Conservation (phyloP, 1,140 invertebrate species). For the Helicorthomorpha holstii region DNA sequence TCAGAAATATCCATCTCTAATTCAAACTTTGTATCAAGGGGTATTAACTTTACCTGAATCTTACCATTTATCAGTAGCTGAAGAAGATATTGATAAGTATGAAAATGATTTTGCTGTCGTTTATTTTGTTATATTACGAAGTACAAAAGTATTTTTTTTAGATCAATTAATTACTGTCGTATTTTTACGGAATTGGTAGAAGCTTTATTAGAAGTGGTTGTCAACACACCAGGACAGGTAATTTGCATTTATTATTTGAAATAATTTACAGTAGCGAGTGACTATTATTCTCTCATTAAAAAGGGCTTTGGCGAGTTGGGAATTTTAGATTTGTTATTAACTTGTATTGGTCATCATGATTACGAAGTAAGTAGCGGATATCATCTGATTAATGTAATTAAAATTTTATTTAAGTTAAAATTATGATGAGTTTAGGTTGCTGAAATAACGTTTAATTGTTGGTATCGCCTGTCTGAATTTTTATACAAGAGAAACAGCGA, state of each 20-base stretch:
- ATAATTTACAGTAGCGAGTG: background rate
- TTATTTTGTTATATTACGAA: conserved; percentile 13
- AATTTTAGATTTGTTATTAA: conserved; percentile 70
- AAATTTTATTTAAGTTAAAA: background rate
- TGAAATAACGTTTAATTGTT: conserved; percentile 91
- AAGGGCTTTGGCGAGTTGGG: conserved; percentile 52
- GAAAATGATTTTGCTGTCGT: conserved; percentile 10
- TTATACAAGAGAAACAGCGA: conserved; percentile 75
- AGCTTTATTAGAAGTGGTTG: conserved; percentile 68
- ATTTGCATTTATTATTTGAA: background rate
- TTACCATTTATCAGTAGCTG: conserved; percentile 77
- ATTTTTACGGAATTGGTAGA: conserved; percentile 91
- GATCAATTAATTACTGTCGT: conserved; percentile 77
- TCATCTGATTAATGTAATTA: background rate
- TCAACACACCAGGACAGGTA: conserved; percentile 32
- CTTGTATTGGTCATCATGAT: conserved; percentile 90
- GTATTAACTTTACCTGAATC: conserved; percentile 63
- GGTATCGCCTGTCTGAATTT: conserved; percentile 89
- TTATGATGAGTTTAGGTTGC: conserved; percentile 68
- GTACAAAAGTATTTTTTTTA: conserved; percentile 26
- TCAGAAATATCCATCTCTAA: conserved; percentile 44
- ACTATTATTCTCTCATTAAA: conserved; percentile 11
- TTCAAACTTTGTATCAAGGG: conserved; percentile 60
- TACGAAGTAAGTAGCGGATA: conserved; percentile 50
- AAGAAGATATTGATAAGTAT: conserved; percentile 72